phyloP scores from a whole-genome alignment of 1,140 invertebrate genomes.

The Aphelenchoides besseyi region DNA sequence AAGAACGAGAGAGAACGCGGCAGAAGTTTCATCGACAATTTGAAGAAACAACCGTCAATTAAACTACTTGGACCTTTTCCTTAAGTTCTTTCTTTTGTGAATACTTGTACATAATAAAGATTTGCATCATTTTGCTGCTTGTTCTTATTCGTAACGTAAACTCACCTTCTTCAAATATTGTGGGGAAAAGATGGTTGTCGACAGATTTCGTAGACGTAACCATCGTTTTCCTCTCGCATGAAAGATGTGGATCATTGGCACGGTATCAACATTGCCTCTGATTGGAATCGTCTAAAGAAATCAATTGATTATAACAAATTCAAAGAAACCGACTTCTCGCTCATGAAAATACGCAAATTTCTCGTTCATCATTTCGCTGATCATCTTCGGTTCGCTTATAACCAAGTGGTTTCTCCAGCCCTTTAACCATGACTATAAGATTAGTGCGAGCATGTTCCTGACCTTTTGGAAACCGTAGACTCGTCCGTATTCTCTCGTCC shows the following conservation, averaged over 20 bases:
- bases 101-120: background rate
- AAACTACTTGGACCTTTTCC: background rate
- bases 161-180: conserved; percentile 64
- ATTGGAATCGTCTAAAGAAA: conserved; percentile 34
- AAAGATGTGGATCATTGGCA: conserved; percentile 43
- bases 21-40: background rate
- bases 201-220: conserved; percentile 64
- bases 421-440: too few relatives aligned
- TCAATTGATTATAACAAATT: background rate
- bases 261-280: conserved; percentile 42
- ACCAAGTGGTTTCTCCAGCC: conserved; percentile 63
- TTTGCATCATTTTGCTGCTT: background rate
- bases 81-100: background rate
- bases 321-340: conserved; percentile 38
- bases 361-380: conserved; percentile 65
- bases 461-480: conserved; percentile 63
- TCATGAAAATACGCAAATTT: conserved; percentile 65
- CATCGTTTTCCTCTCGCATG: conserved; percentile 56
- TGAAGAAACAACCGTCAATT: background rate
- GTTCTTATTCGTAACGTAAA: background rate
- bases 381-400: conserved; percentile 63
- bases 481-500: conserved; percentile 63
- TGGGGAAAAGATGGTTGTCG: conserved; percentile 65
- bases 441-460: too few relatives aligned
- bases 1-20: background rate